Percentiles rank a stretch among this genome's conserved stretches.
These are phyloP conservation scores for Menidia menidia DNA, from an alignment of 2,797 vertebrate genomes.

Conservation along the genomic window DNA sequence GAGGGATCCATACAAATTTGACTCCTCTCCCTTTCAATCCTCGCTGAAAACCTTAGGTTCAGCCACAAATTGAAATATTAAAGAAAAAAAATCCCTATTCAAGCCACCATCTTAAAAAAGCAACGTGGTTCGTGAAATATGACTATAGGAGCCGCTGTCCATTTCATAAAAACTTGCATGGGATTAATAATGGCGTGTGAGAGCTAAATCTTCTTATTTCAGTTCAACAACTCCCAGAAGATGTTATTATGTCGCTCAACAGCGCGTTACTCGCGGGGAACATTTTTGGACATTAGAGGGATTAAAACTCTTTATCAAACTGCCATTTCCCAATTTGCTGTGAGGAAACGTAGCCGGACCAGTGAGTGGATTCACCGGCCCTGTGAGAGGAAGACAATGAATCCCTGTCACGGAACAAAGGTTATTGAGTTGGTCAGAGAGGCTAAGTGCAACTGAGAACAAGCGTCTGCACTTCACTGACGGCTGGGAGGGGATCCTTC, in stretches of 20 bases:
- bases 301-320: slow-evolving; percentile 5
- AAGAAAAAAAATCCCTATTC: neutral
- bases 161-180: neutral
- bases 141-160: too few relatives aligned
- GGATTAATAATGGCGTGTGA: neutral
- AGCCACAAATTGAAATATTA: neutral
- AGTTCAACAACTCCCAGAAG: slow-evolving; percentile 7
- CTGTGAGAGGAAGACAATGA: slow-evolving; percentile 5
- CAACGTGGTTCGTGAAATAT: too few relatives aligned
- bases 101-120: too few relatives aligned
- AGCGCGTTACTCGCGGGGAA: neutral
- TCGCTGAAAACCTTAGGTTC: neutral
- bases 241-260: slow-evolving; percentile 9
- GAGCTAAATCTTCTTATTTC: slow-evolving; percentile 12
- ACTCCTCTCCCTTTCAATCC: neutral
- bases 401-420: slow-evolving; percentile 6
- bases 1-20: slow-evolving; percentile 7
- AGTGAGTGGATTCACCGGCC: neutral
- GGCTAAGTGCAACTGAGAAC: neutral
- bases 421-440: neutral
- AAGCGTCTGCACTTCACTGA: neutral
- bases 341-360: slow-evolving; percentile 5
- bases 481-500: neutral
- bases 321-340: slow-evolving; percentile 1
- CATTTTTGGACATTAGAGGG: slow-evolving; percentile 14